Conservation (phyloP, 2,113 vertebrate species). For the Alexandromys fortis region DNA sequence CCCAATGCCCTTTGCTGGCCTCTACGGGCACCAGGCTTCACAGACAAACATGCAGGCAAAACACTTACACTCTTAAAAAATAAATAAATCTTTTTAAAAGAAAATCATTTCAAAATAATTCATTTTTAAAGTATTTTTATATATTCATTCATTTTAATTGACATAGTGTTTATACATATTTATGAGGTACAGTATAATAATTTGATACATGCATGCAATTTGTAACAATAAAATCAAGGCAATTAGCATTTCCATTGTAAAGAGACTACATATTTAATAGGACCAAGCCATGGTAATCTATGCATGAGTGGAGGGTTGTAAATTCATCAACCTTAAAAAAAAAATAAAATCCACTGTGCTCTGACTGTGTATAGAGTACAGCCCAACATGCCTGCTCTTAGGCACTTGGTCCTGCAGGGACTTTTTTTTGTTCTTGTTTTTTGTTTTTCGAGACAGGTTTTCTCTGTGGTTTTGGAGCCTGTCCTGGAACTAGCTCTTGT, state of each 20-base stretch:
- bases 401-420: slow-evolving; percentile 20
- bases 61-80: neutral
- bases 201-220: slow-evolving; percentile 30
- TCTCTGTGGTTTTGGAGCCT: too few relatives aligned
- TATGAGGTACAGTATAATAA: neutral
- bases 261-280: slow-evolving; percentile 46
- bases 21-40: neutral
- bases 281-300: slow-evolving; percentile 31
- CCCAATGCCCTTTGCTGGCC: neutral
- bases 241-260: slow-evolving; percentile 31
- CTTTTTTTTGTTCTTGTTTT: neutral
- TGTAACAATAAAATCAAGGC: slow-evolving; percentile 12
- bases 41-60: neutral
- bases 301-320: neutral
- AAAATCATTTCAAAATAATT: slow-evolving; percentile 51
- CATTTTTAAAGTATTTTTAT: neutral
- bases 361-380: neutral
- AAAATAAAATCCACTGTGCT: slow-evolving; percentile 28
- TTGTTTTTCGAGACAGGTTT: too few relatives aligned
- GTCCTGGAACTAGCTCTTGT: too few relatives aligned
- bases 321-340: neutral
- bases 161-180: neutral
- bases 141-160: slow-evolving; percentile 7
- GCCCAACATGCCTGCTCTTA: neutral
- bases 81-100: neutral